Conservation (phyloP, 2,113 vertebrate genomes). For the Xiphophorus maculatus region DNA sequence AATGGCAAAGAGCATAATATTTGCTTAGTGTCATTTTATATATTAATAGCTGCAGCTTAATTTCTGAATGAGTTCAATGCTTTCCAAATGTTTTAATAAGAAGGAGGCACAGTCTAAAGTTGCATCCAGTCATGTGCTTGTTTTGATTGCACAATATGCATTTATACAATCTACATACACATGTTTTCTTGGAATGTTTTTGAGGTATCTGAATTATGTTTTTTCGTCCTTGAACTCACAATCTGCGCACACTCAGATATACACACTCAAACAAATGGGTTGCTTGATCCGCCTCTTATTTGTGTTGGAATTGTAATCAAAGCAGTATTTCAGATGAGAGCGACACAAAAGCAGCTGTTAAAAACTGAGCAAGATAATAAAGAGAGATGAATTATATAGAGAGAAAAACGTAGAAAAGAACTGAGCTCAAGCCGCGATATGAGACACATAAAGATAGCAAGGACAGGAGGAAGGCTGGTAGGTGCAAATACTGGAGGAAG, state of each 20-base stretch:
- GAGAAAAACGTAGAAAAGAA: slow-evolving; percentile 30
- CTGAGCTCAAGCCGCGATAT: slow-evolving; percentile 15
- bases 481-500: slow-evolving; percentile 11
- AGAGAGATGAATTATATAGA: slow-evolving; percentile 25
- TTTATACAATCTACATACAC: background rate
- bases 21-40: background rate
- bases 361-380: slow-evolving; percentile 19
- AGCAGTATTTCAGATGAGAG: slow-evolving; percentile 45
- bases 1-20: background rate
- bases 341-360: slow-evolving; percentile 27
- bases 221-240: slow-evolving; percentile 23
- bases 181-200: background rate
- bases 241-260: background rate
- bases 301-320: slow-evolving; percentile 25
- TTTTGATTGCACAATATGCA: background rate
- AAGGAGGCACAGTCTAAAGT: background rate
- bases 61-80: background rate
- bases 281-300: slow-evolving; percentile 39
- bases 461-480: slow-evolving; percentile 26
- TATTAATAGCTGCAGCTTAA: background rate
- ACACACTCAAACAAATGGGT: slow-evolving; percentile 22
- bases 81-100: background rate
- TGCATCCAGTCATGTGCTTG: background rate
- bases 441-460: slow-evolving; percentile 40
- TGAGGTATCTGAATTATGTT: slow-evolving; percentile 11